phyloP scores from a whole-genome alignment of 2,113 vertebrate genomes.

The Etheostoma spectabile region DNA sequence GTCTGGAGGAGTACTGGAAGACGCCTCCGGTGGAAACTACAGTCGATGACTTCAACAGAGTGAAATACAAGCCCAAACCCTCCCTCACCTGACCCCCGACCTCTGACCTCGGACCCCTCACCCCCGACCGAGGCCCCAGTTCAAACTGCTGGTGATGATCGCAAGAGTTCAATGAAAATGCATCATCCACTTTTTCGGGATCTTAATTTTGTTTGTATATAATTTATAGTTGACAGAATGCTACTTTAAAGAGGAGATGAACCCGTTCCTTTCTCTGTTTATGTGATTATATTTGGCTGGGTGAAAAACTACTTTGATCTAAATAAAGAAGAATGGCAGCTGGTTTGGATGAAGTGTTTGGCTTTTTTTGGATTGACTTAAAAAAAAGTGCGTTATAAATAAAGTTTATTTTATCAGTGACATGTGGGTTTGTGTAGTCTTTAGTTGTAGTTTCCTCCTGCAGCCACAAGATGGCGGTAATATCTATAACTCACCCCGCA shows the following conservation, averaged over 20 bases:
- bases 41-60: slow-evolving; percentile 69
- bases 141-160: neutral
- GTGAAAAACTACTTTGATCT: too few species aligned
- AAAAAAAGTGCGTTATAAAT: neutral
- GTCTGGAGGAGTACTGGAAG: slow-evolving; percentile 68
- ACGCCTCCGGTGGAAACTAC: slow-evolving; percentile 53
- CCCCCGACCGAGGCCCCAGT: too few species aligned
- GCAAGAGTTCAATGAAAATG: neutral
- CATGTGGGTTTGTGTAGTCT: neutral
- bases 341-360: neutral
- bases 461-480: slow-evolving; percentile 25
- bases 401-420: slow-evolving; percentile 22
- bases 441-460: neutral
- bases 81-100: slow-evolving; percentile 59
- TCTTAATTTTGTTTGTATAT: neutral
- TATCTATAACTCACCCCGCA: fast-evolving
- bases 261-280: neutral
- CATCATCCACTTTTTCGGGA: neutral
- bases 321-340: neutral
- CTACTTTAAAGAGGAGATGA: neutral
- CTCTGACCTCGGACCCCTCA: neutral
- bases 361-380: neutral
- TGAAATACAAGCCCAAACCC: slow-evolving; percentile 76
- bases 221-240: slow-evolving; percentile 16
- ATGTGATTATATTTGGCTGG: too few species aligned